These are phyloP conservation scores for Notechis scutatus DNA, from an alignment of 2,113 vertebrate genomes.

Conservation along the genomic window DNA sequence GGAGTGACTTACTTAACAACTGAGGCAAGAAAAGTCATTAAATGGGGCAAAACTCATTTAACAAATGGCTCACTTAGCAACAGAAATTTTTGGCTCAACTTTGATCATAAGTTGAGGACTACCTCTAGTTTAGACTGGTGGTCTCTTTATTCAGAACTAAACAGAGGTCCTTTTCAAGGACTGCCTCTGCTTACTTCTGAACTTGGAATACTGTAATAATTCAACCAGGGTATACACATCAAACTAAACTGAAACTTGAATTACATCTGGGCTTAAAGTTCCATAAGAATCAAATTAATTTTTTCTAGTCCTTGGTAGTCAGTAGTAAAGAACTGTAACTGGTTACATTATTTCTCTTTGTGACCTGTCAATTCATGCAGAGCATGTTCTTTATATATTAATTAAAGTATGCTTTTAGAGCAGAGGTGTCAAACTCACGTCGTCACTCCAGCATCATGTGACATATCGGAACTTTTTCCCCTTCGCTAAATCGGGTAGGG, in stretches of 20 bases:
- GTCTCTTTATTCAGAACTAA: neutral
- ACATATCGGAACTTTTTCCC: no score
- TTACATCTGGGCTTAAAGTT: neutral
- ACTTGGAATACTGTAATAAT: neutral
- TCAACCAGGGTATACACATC: neutral
- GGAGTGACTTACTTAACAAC: neutral
- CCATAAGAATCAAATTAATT: neutral
- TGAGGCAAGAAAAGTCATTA: neutral
- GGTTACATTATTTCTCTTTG: neutral
- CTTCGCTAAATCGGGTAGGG: no score
- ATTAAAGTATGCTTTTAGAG: neutral
- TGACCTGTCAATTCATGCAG: neutral
- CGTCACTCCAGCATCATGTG: no score
- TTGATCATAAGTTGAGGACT: neutral
- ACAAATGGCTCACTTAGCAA: neutral
- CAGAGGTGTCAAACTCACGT: no score
- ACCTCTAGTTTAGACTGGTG: neutral
- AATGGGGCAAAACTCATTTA: neutral
- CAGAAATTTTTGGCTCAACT: neutral
- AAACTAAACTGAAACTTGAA: neutral
- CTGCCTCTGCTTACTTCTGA: neutral
- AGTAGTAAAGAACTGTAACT: neutral
- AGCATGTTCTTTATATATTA: neutral
- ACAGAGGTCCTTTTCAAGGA: neutral
- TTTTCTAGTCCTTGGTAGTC: neutral